These are phyloP conservation scores for Vanessa atalanta DNA, from an alignment of 1,140 invertebrate genomes.

Conservation along the genomic window DNA sequence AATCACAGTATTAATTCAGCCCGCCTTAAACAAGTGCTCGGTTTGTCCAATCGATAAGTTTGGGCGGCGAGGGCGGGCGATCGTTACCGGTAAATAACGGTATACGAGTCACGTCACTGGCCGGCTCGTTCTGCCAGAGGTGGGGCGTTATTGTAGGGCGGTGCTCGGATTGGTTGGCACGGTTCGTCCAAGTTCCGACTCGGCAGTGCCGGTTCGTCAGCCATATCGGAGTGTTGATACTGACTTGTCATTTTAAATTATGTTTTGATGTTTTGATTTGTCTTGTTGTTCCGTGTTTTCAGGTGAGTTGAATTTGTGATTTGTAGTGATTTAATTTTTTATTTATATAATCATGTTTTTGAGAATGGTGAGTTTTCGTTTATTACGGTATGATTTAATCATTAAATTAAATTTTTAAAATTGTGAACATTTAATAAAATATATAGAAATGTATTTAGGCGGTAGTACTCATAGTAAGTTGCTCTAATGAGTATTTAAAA, in stretches of 20 bases:
- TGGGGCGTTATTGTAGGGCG: slow-evolving; percentile 8
- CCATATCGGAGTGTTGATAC: slow-evolving; percentile 46
- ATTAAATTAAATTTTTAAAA: too few relatives aligned
- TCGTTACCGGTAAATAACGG: slow-evolving; percentile 71
- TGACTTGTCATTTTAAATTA: slow-evolving; percentile 37
- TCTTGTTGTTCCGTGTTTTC: slow-evolving; percentile 27
- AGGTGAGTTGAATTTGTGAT: slow-evolving; percentile 30
- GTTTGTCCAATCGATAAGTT: slow-evolving; percentile 72
- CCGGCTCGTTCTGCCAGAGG: neutral
- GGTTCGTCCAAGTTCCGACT: neutral
- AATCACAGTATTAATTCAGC: slow-evolving; percentile 78
- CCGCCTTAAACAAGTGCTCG: slow-evolving; percentile 74
- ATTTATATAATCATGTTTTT: neutral
- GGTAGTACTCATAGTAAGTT: too few relatives aligned
- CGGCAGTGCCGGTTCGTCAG: slow-evolving; percentile 21
- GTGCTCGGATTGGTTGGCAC: slow-evolving; percentile 3
- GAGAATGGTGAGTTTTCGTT: neutral
- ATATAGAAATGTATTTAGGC: too few relatives aligned
- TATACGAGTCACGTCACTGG: slow-evolving; percentile 56
- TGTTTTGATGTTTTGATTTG: slow-evolving; percentile 34
- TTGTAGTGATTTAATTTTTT: slow-evolving; percentile 8
- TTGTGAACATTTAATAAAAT: too few relatives aligned
- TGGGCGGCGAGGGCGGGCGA: slow-evolving; percentile 62
- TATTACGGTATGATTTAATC: neutral
- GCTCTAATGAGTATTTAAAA: too few relatives aligned